A percentile compares a stretch with the other conserved stretches of the same genome.
phyloP scores from a whole-genome alignment of 2,888 invertebrate genomes.

The Scaptomyza caliginosa region DNA sequence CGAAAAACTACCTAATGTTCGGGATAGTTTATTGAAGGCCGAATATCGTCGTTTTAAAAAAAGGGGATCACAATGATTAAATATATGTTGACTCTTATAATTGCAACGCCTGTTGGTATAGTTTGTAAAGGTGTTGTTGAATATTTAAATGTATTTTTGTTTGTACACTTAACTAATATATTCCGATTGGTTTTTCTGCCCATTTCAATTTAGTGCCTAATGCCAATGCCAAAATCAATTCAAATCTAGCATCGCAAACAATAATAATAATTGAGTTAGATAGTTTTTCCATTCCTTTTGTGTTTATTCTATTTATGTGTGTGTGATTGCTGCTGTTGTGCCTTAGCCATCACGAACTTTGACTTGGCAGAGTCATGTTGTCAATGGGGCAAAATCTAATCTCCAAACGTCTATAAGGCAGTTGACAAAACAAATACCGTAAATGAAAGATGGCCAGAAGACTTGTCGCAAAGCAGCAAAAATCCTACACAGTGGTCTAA shows the following conservation, averaged over 20 bases:
- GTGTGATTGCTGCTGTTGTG: background rate
- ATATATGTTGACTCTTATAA: background rate
- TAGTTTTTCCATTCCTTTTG: constrained; percentile 32
- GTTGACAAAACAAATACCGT: constrained; percentile 74
- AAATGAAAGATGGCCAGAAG: constrained; percentile 68
- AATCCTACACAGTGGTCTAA: constrained; percentile 35
- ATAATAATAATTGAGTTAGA: constrained; percentile 76
- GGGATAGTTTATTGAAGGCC: background rate
- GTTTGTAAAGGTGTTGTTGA: background rate
- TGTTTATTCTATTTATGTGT: constrained; percentile 9
- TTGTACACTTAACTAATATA: background rate
- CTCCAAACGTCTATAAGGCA: constrained; percentile 54
- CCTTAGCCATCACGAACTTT: constrained; percentile 30
- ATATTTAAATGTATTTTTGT: background rate
- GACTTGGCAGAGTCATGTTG: constrained; percentile 56
- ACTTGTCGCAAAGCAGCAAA: constrained; percentile 45
- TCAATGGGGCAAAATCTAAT: constrained; percentile 63
- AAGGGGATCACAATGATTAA: too few relatives aligned
- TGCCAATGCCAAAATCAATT: constrained; percentile 50
- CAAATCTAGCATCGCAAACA: constrained; percentile 43
- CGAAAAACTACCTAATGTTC: background rate
- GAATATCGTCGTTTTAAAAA: background rate
- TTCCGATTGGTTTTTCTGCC: constrained; percentile 25
- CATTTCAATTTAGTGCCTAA: constrained; percentile 49
- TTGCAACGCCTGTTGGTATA: background rate